phyloP scores from a whole-genome alignment of 92 coral and sea anemone species.

The Blastomussa wellsi region DNA sequence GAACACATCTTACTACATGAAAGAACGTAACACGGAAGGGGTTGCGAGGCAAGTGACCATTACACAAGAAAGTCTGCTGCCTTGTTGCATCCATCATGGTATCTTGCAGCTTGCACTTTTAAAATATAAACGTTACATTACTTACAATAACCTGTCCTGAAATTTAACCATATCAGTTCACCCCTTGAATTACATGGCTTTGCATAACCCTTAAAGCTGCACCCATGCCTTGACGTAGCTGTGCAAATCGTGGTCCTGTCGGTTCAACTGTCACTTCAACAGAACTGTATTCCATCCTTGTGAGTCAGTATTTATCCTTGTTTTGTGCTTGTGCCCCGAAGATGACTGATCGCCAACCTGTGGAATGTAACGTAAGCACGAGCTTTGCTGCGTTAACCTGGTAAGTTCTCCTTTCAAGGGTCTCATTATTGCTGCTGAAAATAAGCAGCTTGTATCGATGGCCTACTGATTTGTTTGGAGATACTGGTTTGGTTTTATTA shows the following conservation, averaged over 20 bases:
- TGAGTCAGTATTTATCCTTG: not conserved
- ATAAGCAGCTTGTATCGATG: not conserved
- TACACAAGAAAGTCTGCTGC: not conserved
- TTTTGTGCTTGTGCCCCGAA: not conserved
- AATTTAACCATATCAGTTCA: no score
- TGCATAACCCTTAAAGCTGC: not conserved
- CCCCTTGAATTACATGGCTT: not conserved
- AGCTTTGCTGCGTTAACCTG: not conserved
- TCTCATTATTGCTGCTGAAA: not conserved
- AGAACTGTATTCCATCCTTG: not conserved
- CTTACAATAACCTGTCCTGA: no score
- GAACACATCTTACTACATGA: not conserved
- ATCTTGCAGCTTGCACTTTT: no score
- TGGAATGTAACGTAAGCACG: not conserved
- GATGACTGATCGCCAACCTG: not conserved
- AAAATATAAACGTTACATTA: no score
- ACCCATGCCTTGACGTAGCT: not conserved
- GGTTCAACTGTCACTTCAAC: not conserved
- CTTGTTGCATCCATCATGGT: not conserved
- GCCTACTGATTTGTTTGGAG: no score
- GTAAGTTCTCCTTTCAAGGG: not conserved
- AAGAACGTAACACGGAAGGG: no score
- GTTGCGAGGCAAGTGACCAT: not conserved
- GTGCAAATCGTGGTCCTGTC: not conserved
- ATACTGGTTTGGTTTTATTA: no score